Evolutionary conservation across 2,888 invertebrate genomes (phyloP).

Genomic region (Thysanoteuthis rhombus): DNA sequence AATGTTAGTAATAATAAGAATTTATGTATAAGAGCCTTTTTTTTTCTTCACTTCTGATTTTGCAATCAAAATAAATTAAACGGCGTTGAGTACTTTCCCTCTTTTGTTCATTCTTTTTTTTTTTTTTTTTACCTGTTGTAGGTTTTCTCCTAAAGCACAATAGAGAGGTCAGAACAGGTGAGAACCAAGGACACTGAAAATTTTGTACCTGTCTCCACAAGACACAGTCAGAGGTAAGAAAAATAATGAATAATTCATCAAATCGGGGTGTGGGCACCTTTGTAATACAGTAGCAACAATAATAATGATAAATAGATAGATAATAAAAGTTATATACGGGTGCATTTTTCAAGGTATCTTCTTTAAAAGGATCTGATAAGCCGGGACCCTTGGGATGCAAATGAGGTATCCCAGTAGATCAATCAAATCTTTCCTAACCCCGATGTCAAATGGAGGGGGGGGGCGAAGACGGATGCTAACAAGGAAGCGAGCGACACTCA

Average conservation of each 20-base stretch:
- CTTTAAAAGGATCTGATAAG: no score
- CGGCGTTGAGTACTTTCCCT: not conserved
- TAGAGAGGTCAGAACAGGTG: not conserved
- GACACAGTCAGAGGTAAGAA: not conserved
- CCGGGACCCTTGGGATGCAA: no score
- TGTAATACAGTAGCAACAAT: not conserved
- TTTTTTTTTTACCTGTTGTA: not conserved
- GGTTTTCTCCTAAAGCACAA: not conserved
- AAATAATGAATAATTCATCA: not conserved
- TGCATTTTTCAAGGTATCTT: no score
- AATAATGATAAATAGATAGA: no score
- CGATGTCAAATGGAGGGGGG: not conserved
- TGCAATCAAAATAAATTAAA: not conserved
- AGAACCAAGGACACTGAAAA: not conserved
- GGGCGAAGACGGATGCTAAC: no score
- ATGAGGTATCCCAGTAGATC: no score
- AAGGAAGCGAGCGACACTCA: not conserved
- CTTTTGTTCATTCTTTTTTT: not conserved
- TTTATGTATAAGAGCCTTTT: not conserved
- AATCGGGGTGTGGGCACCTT: not conserved
- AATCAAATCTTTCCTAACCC: not conserved
- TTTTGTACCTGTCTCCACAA: not conserved
- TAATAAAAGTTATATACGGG: no score
- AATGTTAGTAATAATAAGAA: no score
- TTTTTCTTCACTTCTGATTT: not conserved